These are phyloP conservation scores for Pelagia noctiluca DNA, from an alignment of 30 jellyfish, hydroid and myxozoan species.

Conservation along the genomic window DNA sequence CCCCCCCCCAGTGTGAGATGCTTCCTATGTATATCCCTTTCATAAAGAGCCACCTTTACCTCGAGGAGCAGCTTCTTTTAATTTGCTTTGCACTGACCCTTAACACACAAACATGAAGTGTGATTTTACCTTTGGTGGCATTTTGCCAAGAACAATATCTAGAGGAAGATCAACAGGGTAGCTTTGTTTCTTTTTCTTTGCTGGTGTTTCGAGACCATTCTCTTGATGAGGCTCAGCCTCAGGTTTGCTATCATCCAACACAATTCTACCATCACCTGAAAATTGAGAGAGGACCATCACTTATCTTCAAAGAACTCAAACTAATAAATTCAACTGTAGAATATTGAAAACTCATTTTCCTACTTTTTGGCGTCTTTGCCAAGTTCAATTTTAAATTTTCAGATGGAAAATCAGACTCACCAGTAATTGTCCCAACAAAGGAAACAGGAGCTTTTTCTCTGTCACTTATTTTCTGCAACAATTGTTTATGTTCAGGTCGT, in stretches of 20 bases:
- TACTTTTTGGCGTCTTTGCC: background rate
- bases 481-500: constrained; percentile 34
- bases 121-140: constrained; percentile 84
- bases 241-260: constrained; percentile 56
- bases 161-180: constrained; percentile 92
- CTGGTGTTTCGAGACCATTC: constrained; percentile 34
- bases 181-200: constrained; percentile 29
- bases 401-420: constrained; percentile 9
- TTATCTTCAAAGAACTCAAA: too few relatives aligned
- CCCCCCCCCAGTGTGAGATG: too few relatives aligned
- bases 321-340: background rate
- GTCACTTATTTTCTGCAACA: constrained; percentile 76
- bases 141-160: constrained; percentile 86
- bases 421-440: constrained; percentile 90
- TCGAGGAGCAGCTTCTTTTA: too few relatives aligned
- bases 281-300: too few relatives aligned
- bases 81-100: too few relatives aligned
- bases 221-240: too few relatives aligned
- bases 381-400: background rate
- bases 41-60: too few relatives aligned
- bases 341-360: background rate
- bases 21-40: too few relatives aligned
- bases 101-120: background rate
- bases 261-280: constrained; percentile 86
- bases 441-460: constrained; percentile 89